A percentile compares a stretch with the other conserved stretches of the same genome.
Evolutionary conservation across 2,113 vertebrate species (phyloP).

Genomic region (Cygnus atratus): DNA sequence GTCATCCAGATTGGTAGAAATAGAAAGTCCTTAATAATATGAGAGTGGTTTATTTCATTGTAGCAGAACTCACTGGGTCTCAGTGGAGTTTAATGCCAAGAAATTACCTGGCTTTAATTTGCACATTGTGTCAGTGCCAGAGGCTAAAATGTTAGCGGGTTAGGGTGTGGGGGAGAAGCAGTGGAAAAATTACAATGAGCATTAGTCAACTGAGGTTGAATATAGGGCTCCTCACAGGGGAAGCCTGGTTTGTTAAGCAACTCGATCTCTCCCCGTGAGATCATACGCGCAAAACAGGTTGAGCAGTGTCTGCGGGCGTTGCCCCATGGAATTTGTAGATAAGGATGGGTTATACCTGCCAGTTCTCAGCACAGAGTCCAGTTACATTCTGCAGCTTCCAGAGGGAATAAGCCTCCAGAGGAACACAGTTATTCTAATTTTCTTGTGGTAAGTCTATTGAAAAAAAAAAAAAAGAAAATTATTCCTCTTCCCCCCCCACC

Average conservation of each 20-base stretch:
- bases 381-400: constrained; percentile 28
- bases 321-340: constrained; percentile 5
- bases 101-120: constrained; percentile 8
- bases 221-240: background rate
- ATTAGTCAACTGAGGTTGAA: constrained; percentile 22
- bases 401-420: constrained; percentile 2
- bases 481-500: background rate
- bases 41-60: background rate
- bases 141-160: background rate
- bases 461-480: background rate
- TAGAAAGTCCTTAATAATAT: background rate
- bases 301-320: constrained; percentile 37
- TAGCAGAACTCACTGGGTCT: background rate
- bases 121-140: background rate
- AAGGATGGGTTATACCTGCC: background rate
- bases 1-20: background rate
- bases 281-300: constrained; percentile 54
- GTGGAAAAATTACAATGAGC: constrained; percentile 30
- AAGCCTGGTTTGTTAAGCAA: constrained; percentile 28
- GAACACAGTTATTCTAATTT: constrained; percentile 42
- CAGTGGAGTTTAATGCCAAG: background rate
- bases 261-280: background rate
- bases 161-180: background rate
- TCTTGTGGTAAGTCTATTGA: constrained; percentile 25
- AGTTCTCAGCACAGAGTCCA: background rate